phyloP scores from a whole-genome alignment of 2,113 vertebrate genomes.

The Dromaius novaehollandiae region DNA sequence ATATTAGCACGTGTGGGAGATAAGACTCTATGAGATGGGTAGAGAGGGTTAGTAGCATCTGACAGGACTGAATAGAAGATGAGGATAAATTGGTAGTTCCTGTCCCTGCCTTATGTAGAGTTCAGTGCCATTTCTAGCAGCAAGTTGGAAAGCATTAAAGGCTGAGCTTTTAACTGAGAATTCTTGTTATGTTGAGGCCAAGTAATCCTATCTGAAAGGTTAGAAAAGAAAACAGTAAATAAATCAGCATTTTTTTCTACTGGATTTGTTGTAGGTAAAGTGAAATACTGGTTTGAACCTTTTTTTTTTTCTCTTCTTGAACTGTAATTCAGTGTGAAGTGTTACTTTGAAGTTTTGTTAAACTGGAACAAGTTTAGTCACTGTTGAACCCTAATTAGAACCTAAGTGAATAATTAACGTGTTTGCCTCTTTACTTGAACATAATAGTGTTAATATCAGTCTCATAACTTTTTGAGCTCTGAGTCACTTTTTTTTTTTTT shows the following conservation, averaged over 20 bases:
- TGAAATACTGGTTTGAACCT: neutral
- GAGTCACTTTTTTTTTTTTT: neutral
- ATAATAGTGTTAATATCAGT: neutral
- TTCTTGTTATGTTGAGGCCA: neutral
- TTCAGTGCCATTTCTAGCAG: neutral
- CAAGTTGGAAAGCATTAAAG: neutral
- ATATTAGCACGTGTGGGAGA: neutral
- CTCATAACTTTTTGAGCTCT: neutral
- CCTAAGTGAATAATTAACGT: neutral
- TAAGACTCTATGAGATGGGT: rapidly evolving
- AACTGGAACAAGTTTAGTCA: neutral
- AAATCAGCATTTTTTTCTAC: neutral
- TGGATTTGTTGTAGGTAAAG: neutral
- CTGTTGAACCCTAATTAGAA: neutral
- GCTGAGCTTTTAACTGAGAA: slow-evolving; percentile 11
- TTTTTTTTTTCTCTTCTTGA: neutral
- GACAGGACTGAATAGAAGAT: neutral
- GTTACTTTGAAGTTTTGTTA: neutral
- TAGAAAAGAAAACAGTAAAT: neutral
- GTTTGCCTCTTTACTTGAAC: neutral
- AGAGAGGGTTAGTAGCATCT: neutral
- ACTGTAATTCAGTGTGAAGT: neutral
- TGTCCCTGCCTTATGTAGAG: neutral
- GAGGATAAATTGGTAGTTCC: neutral
- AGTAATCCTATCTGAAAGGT: neutral